Percentiles rank a stretch among this genome's conserved stretches.
phyloP scores from a whole-genome alignment of 2,888 invertebrate species.

The Xylophagus ater region DNA sequence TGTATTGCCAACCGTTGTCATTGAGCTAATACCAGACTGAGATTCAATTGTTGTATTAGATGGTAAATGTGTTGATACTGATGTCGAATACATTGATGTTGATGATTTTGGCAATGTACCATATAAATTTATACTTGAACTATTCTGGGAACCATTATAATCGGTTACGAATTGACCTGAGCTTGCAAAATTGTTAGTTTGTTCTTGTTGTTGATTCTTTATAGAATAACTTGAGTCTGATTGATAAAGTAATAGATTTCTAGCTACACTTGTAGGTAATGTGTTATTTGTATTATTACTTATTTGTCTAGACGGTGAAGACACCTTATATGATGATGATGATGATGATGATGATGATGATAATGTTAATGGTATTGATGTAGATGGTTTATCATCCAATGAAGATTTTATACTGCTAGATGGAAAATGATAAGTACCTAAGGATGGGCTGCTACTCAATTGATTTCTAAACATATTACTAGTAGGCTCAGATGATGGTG shows the following conservation, averaged over 20 bases:
- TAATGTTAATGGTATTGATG: constrained; percentile 17
- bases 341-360: constrained; percentile 14
- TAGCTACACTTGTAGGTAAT: constrained; percentile 24
- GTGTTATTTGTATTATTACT: constrained; percentile 22
- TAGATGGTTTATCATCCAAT: constrained; percentile 10
- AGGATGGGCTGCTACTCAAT: constrained; percentile 20
- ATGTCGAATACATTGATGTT: constrained; percentile 11
- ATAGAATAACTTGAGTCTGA: constrained; percentile 31
- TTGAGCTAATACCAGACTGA: constrained; percentile 3
- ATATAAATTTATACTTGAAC: constrained; percentile 33
- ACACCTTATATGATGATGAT: constrained; percentile 18
- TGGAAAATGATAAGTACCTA: constrained; percentile 20
- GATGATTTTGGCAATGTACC: constrained; percentile 36
- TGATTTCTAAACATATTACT: constrained; percentile 21
- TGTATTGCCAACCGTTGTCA: constrained; percentile 24
- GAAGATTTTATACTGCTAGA: constrained; percentile 17
- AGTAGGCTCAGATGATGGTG: constrained; percentile 23
- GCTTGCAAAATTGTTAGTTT: constrained; percentile 23
- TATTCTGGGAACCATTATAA: constrained; percentile 24
- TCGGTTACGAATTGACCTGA: constrained; percentile 25
- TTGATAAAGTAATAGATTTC: constrained; percentile 23
- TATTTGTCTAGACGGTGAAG: constrained; percentile 31
- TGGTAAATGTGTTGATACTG: constrained; percentile 5
- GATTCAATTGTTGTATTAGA: neutral
- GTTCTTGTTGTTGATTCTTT: constrained; percentile 29